These are phyloP conservation scores for Oryctolagus cuniculus DNA, from an alignment of 2,113 vertebrate species.

Conservation along the genomic window mOryCun1.1 NC_091440.1:121114501-121115000, in stretches of 20 bases:
- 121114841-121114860: not conserved
- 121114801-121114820: not conserved
- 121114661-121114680: not conserved
- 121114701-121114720: not conserved
- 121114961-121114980: no score
- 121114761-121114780: not conserved
- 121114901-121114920: not conserved
- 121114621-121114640: not conserved
- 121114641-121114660: no score
- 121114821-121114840: not conserved
- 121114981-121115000: no score
- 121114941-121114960: no score
- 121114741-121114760: not conserved
- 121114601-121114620: not conserved
- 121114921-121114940: not conserved
- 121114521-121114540: not conserved
- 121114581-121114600: not conserved
- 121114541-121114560: not conserved
- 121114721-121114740: not conserved
- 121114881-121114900: not conserved
- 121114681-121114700: not conserved
- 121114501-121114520: not conserved
- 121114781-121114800: not conserved
- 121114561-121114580: constrained; percentile 38
- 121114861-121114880: not conserved